A percentile compares a stretch with the other conserved stretches of the same genome.
Conservation (phyloP, 2,888 invertebrate genomes). For the Amphipoea lucens region DNA sequence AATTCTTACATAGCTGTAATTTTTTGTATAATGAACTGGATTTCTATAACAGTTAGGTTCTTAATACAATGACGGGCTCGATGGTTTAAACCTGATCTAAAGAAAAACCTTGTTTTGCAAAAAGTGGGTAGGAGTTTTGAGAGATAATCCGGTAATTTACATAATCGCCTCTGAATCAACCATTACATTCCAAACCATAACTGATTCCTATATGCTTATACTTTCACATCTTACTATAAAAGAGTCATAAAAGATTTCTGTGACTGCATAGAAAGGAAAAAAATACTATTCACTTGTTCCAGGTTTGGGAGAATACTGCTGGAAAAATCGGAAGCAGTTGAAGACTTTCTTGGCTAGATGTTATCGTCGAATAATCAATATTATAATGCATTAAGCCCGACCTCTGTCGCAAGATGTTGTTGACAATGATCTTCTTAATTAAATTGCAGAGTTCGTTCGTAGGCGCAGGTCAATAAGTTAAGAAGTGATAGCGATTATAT, state of each 20-base stretch:
- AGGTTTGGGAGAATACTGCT: conserved; percentile 84
- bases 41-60: no score
- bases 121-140: neutral
- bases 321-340: conserved; percentile 81
- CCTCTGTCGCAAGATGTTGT: neutral
- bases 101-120: no score
- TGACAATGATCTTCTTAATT: neutral
- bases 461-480: neutral
- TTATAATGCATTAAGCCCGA: conserved; percentile 58
- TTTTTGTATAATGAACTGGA: no score
- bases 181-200: neutral
- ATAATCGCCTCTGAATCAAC: neutral
- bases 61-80: neutral
- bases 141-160: neutral
- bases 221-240: neutral
- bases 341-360: conserved; percentile 62
- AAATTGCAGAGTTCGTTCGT: neutral
- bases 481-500: neutral
- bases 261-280: neutral
- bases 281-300: conserved; percentile 61
- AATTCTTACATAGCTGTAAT: no score
- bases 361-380: conserved; percentile 69
- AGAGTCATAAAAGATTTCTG: neutral
- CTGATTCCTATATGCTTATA: neutral
- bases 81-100: no score